Evolutionary conservation across 2,797 vertebrate genomes (phyloP).

Genomic region (Paramormyrops hopkinsi): DNA sequence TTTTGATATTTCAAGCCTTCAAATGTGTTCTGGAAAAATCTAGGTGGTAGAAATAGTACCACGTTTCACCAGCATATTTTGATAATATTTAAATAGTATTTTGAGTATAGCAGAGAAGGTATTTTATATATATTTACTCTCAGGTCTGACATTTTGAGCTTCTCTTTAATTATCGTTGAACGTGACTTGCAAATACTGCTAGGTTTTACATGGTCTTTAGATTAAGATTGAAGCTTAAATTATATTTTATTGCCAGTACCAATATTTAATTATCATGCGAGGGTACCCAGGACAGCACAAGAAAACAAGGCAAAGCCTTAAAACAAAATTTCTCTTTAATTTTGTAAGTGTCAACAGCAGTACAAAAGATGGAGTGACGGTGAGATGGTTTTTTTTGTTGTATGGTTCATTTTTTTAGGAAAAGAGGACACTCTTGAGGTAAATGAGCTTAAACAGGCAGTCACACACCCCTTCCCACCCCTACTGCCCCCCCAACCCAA

Average conservation of each 20-base stretch:
- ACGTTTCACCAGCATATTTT: not conserved
- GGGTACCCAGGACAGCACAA: not conserved
- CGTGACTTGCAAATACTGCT: not conserved
- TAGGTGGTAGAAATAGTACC: not conserved
- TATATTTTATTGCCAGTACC: not conserved
- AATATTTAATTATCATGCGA: not conserved
- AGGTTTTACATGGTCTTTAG: not conserved
- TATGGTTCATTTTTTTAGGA: slow-evolving; percentile 61
- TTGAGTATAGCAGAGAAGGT: not conserved
- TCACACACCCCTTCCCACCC: slow-evolving; percentile 53
- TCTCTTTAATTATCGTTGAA: not conserved
- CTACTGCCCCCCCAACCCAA: not conserved
- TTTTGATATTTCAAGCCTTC: not conserved
- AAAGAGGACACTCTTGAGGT: slow-evolving; percentile 99
- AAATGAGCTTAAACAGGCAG: slow-evolving; percentile 99
- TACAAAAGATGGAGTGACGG: slow-evolving; percentile 99
- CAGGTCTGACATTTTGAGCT: not conserved
- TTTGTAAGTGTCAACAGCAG: slow-evolving; percentile 99
- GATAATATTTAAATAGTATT: not conserved
- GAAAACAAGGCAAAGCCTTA: slow-evolving; percentile 57
- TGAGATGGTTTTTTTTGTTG: slow-evolving; percentile 75
- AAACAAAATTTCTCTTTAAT: slow-evolving; percentile 99
- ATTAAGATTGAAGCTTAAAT: not conserved
- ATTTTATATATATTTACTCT: not conserved
- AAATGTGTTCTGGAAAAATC: not conserved